phyloP scores from a whole-genome alignment of 92 coral and sea anemone species.

The Palythoa grandiflora region DNA sequence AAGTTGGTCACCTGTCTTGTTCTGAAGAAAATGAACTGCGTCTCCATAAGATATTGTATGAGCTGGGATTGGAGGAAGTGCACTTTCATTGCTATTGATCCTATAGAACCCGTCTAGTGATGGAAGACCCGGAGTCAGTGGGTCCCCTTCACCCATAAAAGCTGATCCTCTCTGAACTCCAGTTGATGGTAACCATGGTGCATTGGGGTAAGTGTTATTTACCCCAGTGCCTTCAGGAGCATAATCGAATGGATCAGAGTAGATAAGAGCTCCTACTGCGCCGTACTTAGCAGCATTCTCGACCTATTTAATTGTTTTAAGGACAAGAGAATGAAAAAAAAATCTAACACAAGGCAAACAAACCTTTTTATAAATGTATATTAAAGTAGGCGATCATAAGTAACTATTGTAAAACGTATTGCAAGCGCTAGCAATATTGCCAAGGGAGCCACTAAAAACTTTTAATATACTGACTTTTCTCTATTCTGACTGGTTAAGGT shows the following conservation, averaged over 20 bases:
- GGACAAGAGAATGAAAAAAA: not conserved
- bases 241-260: conserved; percentile 89
- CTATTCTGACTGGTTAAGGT: not conserved
- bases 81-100: conserved; percentile 56
- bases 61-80: conserved; percentile 92
- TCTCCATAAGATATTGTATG: conserved; percentile 94
- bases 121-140: conserved; percentile 91
- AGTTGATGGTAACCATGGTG: conserved; percentile 86
- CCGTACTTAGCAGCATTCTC: conserved; percentile 79
- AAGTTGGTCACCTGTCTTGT: conserved; percentile 56
- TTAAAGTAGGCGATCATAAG: too few relatives aligned
- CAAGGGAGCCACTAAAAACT: too few relatives aligned
- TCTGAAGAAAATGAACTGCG: conserved; percentile 78
- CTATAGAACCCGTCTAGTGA: conserved; percentile 85
- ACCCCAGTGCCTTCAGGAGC: conserved; percentile 72
- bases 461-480: not conserved
- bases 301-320: conserved; percentile 56
- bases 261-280: conserved; percentile 86
- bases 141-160: conserved; percentile 84
- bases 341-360: not conserved
- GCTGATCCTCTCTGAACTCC: conserved; percentile 92
- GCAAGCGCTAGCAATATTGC: not conserved
- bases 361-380: not conserved
- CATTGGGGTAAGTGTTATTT: conserved; percentile 73
- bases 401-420: not conserved